Conservation (phyloP, 2,797 vertebrate genomes). For the Acrossocheilus wenchowensis region DNA sequence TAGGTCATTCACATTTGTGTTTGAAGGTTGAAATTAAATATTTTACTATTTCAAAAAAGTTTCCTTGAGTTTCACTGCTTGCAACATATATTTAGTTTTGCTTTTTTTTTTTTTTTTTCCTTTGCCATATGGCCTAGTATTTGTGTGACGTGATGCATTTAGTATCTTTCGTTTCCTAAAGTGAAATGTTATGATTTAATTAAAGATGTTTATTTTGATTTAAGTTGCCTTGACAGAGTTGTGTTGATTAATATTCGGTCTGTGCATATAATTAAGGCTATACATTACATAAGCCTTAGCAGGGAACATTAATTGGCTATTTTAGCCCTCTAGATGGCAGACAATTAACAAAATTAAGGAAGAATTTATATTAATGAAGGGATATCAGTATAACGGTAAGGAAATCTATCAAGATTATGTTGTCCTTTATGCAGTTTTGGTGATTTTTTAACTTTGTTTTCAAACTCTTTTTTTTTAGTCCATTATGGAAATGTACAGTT, state of each 20-base stretch:
- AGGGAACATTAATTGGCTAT: neutral
- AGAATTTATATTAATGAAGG: constrained; percentile 1
- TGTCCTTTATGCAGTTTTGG: neutral
- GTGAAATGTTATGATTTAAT: constrained; percentile 6
- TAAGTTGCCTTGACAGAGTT: neutral
- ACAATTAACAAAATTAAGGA: constrained; percentile 12
- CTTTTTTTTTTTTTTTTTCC: too few species aligned
- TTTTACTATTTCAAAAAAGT: neutral
- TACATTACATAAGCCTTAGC: neutral
- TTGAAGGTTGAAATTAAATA: neutral
- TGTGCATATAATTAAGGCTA: neutral
- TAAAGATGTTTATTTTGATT: neutral
- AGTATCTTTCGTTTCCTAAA: neutral
- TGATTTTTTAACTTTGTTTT: neutral
- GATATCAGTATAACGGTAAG: neutral
- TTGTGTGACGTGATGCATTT: neutral
- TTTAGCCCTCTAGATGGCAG: neutral
- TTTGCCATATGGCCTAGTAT: neutral
- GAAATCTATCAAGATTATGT: neutral
- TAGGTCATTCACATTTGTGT: neutral
- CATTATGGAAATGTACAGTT: constrained; percentile 25
- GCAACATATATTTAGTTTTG: neutral
- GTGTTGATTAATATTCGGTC: neutral
- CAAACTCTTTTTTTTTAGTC: neutral
- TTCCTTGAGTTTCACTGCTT: neutral